Evolutionary conservation across 2,888 invertebrate genomes (phyloP).

Genomic region (Cremastinae sp.): DNA sequence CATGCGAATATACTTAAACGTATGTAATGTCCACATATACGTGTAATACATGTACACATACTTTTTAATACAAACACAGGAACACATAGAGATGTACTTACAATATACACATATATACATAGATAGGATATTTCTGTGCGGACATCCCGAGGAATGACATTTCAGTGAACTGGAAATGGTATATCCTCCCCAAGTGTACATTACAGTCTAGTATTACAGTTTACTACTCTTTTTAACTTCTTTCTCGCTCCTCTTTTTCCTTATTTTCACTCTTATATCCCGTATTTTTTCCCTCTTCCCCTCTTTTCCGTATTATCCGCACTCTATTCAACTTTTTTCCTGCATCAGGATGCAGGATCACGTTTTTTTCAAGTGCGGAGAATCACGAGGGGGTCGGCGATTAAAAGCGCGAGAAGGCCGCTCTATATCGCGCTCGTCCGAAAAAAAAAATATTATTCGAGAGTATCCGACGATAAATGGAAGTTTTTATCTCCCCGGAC

Average conservation of each 20-base stretch:
- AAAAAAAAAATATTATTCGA: no score
- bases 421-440: no score
- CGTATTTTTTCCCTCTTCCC: conserved; percentile 2
- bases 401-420: not conserved
- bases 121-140: not conserved
- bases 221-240: conserved; percentile 16
- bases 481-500: not conserved
- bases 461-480: not conserved
- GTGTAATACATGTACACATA: not conserved
- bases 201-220: conserved; percentile 41
- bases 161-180: conserved; percentile 37
- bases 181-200: conserved; percentile 27
- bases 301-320: conserved; percentile 7
- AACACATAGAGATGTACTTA: not conserved
- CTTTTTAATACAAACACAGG: not conserved
- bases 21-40: not conserved
- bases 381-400: not conserved
- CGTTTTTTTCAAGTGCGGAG: no score
- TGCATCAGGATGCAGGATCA: conserved; percentile 5
- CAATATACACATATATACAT: not conserved
- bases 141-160: conserved; percentile 22
- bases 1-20: no score
- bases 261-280: not conserved
- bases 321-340: conserved; percentile 4
- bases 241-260: not conserved